Conservation (phyloP, 2,113 vertebrate species). For the Xiphophorus hellerii region DNA sequence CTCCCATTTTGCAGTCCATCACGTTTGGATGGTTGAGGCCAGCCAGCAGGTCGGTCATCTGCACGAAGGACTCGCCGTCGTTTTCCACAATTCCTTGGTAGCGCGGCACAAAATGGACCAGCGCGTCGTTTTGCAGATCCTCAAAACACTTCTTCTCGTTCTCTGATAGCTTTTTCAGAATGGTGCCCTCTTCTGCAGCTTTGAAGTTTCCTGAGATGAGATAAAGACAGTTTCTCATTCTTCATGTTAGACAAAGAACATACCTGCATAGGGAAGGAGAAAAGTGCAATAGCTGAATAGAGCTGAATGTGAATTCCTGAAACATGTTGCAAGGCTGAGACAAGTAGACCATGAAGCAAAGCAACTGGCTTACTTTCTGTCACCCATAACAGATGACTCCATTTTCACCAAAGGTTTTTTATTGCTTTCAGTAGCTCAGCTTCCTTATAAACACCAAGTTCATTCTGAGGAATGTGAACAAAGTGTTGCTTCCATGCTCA, state of each 20-base stretch:
- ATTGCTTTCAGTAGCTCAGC: background rate
- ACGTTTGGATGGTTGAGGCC: constrained; percentile 92
- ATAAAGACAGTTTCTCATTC: background rate
- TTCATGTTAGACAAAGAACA: background rate
- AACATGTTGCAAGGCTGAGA: background rate
- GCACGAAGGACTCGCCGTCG: constrained; percentile 92
- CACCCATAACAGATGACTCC: background rate
- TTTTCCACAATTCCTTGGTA: constrained; percentile 91
- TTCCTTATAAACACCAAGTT: background rate
- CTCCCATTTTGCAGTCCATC: constrained; percentile 98
- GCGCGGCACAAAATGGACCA: constrained; percentile 86
- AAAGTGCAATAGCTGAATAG: background rate
- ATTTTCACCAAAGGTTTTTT: background rate
- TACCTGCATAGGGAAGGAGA: background rate
- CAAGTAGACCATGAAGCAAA: background rate
- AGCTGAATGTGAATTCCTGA: background rate
- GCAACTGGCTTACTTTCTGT: background rate
- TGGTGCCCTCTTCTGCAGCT: constrained; percentile 90
- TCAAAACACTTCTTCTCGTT: constrained; percentile 92
- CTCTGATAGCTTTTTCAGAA: constrained; percentile 93
- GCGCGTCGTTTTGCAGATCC: constrained; percentile 82
- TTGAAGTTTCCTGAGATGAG: constrained; percentile 90
- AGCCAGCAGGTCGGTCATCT: constrained; percentile 90
- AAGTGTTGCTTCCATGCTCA: background rate
- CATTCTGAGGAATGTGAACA: background rate